Percentiles rank a stretch among this genome's conserved stretches.
Conservation (phyloP, 2,797 vertebrate genomes). For the Xenentodon cancila region DNA sequence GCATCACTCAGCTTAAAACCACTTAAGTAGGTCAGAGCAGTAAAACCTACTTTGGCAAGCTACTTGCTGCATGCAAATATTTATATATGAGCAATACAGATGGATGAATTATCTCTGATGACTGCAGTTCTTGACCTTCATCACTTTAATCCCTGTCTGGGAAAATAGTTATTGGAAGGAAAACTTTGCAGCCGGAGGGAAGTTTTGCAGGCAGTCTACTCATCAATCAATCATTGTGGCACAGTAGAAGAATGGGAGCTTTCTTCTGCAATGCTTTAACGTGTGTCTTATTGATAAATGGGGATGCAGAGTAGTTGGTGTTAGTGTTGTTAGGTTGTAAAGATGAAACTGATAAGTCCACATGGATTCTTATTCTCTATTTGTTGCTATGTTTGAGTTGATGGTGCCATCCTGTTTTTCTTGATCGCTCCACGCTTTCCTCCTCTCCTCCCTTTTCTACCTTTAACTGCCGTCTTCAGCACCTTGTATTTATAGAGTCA, state of each 20-base stretch:
- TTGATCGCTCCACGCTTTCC: conserved; percentile 17
- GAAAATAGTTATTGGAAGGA: conserved; percentile 42
- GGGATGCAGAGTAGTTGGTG: conserved; percentile 45
- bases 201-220: conserved; percentile 34
- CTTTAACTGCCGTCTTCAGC: conserved; percentile 66
- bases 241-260: conserved; percentile 39
- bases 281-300: conserved; percentile 53
- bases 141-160: conserved; percentile 53
- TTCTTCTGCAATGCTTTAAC: conserved; percentile 52
- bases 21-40: conserved; percentile 73
- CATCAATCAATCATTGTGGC: conserved; percentile 56
- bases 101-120: conserved; percentile 50
- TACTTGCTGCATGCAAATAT: conserved; percentile 63
- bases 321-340: conserved; percentile 53
- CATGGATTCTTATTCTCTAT: conserved; percentile 42
- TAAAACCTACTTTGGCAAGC: conserved; percentile 59
- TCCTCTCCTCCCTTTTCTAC: conserved; percentile 34
- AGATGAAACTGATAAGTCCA: conserved; percentile 58
- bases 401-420: conserved; percentile 35
- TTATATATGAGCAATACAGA: conserved; percentile 58
- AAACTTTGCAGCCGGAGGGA: conserved; percentile 42
- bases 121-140: conserved; percentile 56
- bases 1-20: conserved; percentile 65
- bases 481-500: conserved; percentile 77
- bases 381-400: conserved; percentile 29